Evolutionary conservation across 1,140 invertebrate genomes (phyloP).

Genomic region (Thaumetopoea pityocampa): DNA sequence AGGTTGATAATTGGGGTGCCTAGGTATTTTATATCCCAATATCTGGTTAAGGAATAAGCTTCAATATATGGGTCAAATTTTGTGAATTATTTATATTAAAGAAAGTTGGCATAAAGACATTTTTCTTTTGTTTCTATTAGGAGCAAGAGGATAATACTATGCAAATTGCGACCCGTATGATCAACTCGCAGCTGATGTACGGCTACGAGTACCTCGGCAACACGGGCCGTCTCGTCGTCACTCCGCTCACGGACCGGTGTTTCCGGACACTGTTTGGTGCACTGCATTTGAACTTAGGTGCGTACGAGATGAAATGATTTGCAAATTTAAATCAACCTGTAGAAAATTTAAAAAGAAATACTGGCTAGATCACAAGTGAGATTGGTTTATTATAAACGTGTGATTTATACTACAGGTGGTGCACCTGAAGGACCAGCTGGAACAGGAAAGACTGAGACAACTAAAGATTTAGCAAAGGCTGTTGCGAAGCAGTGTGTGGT

Average conservation of each 20-base stretch:
- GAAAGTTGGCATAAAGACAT: not conserved
- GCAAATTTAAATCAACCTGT: too few relatives aligned
- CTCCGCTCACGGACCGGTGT: conserved; percentile 93
- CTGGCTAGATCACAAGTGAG: too few relatives aligned
- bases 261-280: conserved; percentile 95
- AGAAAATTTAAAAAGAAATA: too few relatives aligned
- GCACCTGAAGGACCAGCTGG: conserved; percentile 97
- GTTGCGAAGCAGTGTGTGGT: conserved; percentile 97
- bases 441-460: conserved; percentile 97
- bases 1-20: too few relatives aligned
- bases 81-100: too few relatives aligned
- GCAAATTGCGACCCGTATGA: conserved; percentile 89
- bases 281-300: conserved; percentile 87
- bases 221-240: conserved; percentile 90
- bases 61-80: too few relatives aligned
- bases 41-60: too few relatives aligned
- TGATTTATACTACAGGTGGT: conserved; percentile 82
- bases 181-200: conserved; percentile 92
- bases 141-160: conserved; percentile 54
- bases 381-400: too few relatives aligned
- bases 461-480: conserved; percentile 97
- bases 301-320: too few relatives aligned
- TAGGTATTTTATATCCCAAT: too few relatives aligned
- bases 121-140: conserved; percentile 21
- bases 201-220: conserved; percentile 98